Conservation (phyloP, 2,888 invertebrate genomes). For the Drosophila atroscutellata region DNA sequence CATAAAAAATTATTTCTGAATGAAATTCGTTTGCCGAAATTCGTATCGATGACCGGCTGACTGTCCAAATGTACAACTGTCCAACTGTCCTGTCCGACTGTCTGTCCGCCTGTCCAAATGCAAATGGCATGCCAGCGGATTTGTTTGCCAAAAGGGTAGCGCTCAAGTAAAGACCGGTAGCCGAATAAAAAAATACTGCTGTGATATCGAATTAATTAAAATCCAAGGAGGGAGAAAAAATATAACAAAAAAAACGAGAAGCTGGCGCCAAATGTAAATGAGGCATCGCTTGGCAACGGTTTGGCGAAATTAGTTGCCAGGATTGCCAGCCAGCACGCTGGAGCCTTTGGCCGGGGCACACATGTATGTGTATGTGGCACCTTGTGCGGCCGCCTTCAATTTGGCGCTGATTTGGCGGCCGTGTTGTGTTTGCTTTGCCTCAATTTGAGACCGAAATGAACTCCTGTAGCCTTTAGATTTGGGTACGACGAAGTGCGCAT, state of each 20-base stretch:
- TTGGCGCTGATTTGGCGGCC: slow-evolving; percentile 77
- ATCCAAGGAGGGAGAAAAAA: slow-evolving; percentile 34
- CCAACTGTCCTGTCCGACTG: slow-evolving; percentile 23
- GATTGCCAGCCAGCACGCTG: slow-evolving; percentile 38
- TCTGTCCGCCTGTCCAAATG: slow-evolving; percentile 62
- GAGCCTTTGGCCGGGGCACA: not conserved
- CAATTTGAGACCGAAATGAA: slow-evolving; percentile 59
- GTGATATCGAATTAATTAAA: slow-evolving; percentile 81
- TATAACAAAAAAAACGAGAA: not conserved
- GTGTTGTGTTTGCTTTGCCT: slow-evolving; percentile 61
- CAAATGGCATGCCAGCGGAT: slow-evolving; percentile 63
- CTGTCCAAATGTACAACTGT: slow-evolving; percentile 24
- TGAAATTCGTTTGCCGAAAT: slow-evolving; percentile 73
- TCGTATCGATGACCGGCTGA: slow-evolving; percentile 67
- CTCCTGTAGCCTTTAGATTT: slow-evolving; percentile 8
- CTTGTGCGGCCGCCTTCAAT: slow-evolving; percentile 78
- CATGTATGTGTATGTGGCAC: slow-evolving; percentile 44
- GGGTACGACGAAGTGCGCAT: slow-evolving; percentile 63
- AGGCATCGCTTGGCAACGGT: slow-evolving; percentile 49
- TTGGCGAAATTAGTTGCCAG: slow-evolving; percentile 57
- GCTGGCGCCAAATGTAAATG: slow-evolving; percentile 79
- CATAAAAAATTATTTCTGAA: slow-evolving; percentile 79
- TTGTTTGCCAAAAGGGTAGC: slow-evolving; percentile 48
- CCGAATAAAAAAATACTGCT: slow-evolving; percentile 70
- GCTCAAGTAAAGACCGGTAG: slow-evolving; percentile 72